Evolutionary conservation across 1,140 invertebrate genomes (phyloP), one percentile per base, ranked within the genome.

Genomic region (Eulimnadia texana): DNA sequence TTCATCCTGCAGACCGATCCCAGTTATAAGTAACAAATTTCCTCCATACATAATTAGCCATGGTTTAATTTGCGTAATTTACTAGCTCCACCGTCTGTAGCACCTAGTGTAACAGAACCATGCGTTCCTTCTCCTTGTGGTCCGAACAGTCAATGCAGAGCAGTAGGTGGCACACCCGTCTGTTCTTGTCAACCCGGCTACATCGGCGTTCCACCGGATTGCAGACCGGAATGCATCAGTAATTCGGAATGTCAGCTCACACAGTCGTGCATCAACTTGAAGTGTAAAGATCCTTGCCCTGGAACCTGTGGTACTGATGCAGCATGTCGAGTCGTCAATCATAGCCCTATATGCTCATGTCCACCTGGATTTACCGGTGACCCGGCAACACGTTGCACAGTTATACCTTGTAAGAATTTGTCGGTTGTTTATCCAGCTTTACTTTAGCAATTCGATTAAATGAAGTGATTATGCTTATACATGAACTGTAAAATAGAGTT

Each of bases 91-190:
- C n/a, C 11, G 25, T 3, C 25, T 19, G 25, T 54, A 2, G 23
- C 24, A 54, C 28, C 11, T 10, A 54, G 11, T 47, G 28, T 24
- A n/a, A n/a, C n/a, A 51, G 24, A 61, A 16, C 55, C 55, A 19
- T 57, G 55, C n/a, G n/a, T 57, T 2, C 88, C 89, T 3, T 93
- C 89, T 68, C 84, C 85, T 68, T 93, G 90, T 69, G 91, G 90
- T 24, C 78, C 79, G 25, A 87, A 92, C 69, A 84, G 88, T 3
- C 79, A 84, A 63, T 94, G 91, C 67, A 79, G 83, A 29, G 82
- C 92, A 0, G 80, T 80, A 61, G 84, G 90, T 65, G 90, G 93
- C 66, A 81, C 86, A 24, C 86, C 90, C 0, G 82, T 90, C 3
- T 94, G 90, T 70, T 85, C 85, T 2, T 93, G 90, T 11, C 76